These are phyloP conservation scores for Pyrocoelia pectoralis DNA, from an alignment of 2,888 invertebrate genomes.

Conservation along the genomic window DNA sequence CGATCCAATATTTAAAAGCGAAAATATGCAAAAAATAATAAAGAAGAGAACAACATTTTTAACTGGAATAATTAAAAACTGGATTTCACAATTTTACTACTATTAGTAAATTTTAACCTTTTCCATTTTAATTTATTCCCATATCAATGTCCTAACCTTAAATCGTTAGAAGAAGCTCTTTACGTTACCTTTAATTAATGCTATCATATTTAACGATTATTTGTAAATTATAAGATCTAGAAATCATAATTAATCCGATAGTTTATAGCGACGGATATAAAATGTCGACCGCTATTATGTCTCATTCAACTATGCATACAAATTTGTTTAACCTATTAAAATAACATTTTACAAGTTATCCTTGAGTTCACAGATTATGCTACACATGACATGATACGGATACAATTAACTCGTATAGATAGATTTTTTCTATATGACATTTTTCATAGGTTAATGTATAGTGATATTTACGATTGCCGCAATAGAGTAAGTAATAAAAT, in stretches of 20 bases:
- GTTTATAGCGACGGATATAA: background rate
- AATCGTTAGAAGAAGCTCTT: too few relatives aligned
- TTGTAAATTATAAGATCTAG: too few relatives aligned
- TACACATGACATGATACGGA: constrained; percentile 10
- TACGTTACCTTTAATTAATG: too few relatives aligned
- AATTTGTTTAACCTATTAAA: constrained; percentile 19
- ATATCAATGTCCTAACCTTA: too few relatives aligned
- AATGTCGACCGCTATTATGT: constrained; percentile 7
- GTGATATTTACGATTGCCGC: background rate
- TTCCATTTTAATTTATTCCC: background rate
- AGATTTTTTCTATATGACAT: background rate
- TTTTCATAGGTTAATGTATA: background rate
- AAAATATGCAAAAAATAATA: too few relatives aligned
- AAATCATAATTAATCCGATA: too few relatives aligned
- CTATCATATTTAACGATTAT: too few relatives aligned
- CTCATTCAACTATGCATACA: constrained; percentile 15
- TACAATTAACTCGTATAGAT: background rate
- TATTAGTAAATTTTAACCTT: background rate
- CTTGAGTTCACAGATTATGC: constrained; percentile 15
- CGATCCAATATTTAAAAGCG: too few relatives aligned
- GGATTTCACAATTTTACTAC: background rate
- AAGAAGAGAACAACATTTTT: too few relatives aligned
- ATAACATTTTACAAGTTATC: constrained; percentile 14
- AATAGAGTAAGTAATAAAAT: too few relatives aligned
- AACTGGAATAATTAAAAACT: background rate